Evolutionary conservation across 2,113 vertebrate genomes (phyloP).

Genomic region (Apus apus): DNA sequence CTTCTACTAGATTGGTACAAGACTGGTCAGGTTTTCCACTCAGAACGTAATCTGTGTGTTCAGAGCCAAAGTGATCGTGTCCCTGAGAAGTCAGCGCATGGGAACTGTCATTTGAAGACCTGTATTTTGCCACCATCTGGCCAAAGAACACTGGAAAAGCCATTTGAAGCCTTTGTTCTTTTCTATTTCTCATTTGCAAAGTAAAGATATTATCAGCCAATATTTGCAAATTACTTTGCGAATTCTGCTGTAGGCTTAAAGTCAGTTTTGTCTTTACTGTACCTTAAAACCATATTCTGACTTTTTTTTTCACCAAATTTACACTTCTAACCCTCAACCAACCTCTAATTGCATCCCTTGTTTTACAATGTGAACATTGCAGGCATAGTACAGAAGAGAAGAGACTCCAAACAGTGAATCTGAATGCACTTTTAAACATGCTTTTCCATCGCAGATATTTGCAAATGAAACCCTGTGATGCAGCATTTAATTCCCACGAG

Average conservation of each 20-base stretch:
- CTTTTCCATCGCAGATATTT: constrained; percentile 67
- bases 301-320: constrained; percentile 11
- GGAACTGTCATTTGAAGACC: not conserved
- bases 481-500: constrained; percentile 63
- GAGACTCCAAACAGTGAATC: constrained; percentile 32
- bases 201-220: not conserved
- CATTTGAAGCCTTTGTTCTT: not conserved
- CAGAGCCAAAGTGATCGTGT: not conserved
- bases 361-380: not conserved
- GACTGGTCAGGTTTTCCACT: not conserved
- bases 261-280: not conserved
- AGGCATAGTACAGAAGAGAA: not conserved
- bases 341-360: not conserved
- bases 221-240: not conserved
- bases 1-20: not conserved
- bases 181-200: not conserved
- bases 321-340: not conserved
- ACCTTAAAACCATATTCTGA: not conserved
- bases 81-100: not conserved
- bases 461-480: constrained; percentile 62
- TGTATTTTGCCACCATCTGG: not conserved
- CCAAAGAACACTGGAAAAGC: not conserved
- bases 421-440: constrained; percentile 51
- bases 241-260: not conserved
- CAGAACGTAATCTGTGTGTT: not conserved